Base-by-base conservation (phyloP, 2,797 vertebrate species). In the Avahi laniger region DNA sequence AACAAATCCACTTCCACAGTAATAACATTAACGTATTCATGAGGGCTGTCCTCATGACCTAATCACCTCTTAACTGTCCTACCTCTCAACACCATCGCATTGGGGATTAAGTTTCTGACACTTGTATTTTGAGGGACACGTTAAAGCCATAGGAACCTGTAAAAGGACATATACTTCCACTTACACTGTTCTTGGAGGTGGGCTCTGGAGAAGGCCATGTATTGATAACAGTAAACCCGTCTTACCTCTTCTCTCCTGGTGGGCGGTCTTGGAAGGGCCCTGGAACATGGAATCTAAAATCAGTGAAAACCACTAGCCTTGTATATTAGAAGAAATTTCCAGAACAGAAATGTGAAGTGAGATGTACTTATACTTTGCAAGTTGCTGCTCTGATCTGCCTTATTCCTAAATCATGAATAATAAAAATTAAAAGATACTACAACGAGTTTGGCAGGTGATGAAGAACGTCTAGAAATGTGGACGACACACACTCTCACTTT, bases 261-360 rank as follows among this genome's bases (percentile, higher is more conserved):
- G 2, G 22, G 17, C 14, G 10, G 15, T 41, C 4, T 2, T 75
- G 4, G 12, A 57, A 24, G 14, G 2, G 11, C 0, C 5, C 12
- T 17, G 2, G 35, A 12, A 69, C 2, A 13, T 35, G 15, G 12
- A 48, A 54, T n/a, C 15, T 12, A n/a, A 80, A 48, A 75, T 46
- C 12, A 22, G 14, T 63, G 10, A 28, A 61, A 28, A 59, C 26
- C 12, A 24, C 26, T 59, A 41, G 12, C 3, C 5, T 79, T 69
- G 57, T 54, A 79, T 80, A 67, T 83, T 63, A 83, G 24, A 83
- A 93, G 17, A 4, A 35, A 14, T 89, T 69, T 30, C 22, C 54
- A 59, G 14, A 89, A 41, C 52, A 24, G 30, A 52, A 72, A 24
- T 41, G 22, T 76, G 22, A 75, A 35, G 78, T 57, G n/a, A 57